Evolutionary conservation across 2,113 vertebrate genomes (phyloP), one percentile per base, ranked within the genome.

Genomic region (Notiomystis cincta): DNA sequence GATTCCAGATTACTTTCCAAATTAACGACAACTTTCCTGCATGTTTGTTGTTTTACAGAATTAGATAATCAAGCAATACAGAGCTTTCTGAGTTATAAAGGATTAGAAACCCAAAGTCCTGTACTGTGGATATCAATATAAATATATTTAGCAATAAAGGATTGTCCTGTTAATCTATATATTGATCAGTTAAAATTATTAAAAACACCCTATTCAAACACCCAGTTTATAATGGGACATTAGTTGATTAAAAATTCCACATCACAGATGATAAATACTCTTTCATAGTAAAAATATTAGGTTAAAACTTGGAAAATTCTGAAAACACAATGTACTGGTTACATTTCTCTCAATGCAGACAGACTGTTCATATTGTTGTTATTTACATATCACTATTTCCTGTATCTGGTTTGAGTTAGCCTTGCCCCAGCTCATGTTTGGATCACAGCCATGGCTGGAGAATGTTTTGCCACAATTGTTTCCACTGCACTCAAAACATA

Each of bases 1-100:
- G 38, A 89, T 94, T 82, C 50, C 73, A 75, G 65, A 84, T 89
- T 94, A 86, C 35, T 91, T 96, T 82, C 50, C 82, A 94, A 93
- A 92, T 88, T 86, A 90, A 78, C 13, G 31, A 48, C 44, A 71
- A n/a, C 25, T 92, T 90, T 80, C 17, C 19, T 71, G 35, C 31
- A 13, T 65, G 57, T 81, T 81, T 93, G 38, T 70, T 90, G 56
- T 48, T 90, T 58, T 81, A 47, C 18, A 37, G 37, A 67, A 67
- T 75, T 75, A 60, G 48, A 56, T 60, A 94, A 91, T 89, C 23
- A 47, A 73, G 31, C 37, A 60, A 13, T 61, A 56, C 22, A 45
- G 65, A 91, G 37, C 45, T 2, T 2, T 5, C 1, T 67, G 77
- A 71, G 20, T 79, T 53, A 83, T 53, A 79, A 82, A 80, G 17